phyloP scores from a whole-genome alignment of 2,797 vertebrate genomes.

The Tenualosa thibaudeaui region DNA sequence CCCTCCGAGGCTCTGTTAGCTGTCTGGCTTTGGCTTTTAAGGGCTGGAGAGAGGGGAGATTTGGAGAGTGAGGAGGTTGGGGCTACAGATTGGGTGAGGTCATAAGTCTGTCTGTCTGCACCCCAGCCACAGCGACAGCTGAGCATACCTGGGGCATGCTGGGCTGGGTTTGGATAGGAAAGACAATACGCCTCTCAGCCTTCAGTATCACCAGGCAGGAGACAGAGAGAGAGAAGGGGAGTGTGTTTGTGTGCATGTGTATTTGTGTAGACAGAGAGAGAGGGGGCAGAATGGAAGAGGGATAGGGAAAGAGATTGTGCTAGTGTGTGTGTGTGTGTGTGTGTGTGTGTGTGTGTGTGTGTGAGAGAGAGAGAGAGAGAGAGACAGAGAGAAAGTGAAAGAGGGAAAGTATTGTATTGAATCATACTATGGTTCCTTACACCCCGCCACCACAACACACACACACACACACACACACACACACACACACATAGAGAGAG shows the following conservation, averaged over 20 bases:
- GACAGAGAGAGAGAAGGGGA: conserved; percentile 41
- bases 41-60: neutral
- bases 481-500: neutral
- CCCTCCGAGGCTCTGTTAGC: too few species aligned
- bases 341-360: neutral
- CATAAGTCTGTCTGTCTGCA: conserved; percentile 73
- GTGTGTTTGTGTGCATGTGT: neutral
- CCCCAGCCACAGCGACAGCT: conserved; percentile 72
- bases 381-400: too few species aligned
- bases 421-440: too few species aligned
- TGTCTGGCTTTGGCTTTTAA: too few species aligned
- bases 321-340: neutral
- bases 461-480: too few species aligned
- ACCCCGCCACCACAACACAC: too few species aligned
- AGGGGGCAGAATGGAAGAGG: neutral
- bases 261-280: neutral
- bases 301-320: neutral
- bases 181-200: conserved; percentile 74
- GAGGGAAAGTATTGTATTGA: too few species aligned
- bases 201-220: conserved; percentile 66
- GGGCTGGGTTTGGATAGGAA: conserved; percentile 69
- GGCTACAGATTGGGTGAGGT: neutral
- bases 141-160: conserved; percentile 75
- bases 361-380: too few species aligned
- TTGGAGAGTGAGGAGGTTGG: neutral